A percentile compares a stretch with the other conserved stretches of the same genome.
These are phyloP conservation scores for Stenurella melanura DNA, from an alignment of 2,888 invertebrate genomes.

Conservation along the genomic window DNA sequence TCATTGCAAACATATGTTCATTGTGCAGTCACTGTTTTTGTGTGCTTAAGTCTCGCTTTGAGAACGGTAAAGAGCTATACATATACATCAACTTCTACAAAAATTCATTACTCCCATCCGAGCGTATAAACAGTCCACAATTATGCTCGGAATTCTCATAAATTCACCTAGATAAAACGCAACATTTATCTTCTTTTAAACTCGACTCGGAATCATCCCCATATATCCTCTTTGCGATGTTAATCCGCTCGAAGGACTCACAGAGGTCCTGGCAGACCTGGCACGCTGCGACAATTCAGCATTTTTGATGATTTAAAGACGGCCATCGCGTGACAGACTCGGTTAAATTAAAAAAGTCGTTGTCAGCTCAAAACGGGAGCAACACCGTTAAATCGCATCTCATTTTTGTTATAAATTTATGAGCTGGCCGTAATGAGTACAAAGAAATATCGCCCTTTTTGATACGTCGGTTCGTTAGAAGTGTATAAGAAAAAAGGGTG, in stretches of 20 bases:
- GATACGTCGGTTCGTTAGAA: conserved; percentile 33
- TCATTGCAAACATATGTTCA: too few species aligned
- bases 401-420: conserved; percentile 52
- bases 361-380: conserved; percentile 60
- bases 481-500: conserved; percentile 36
- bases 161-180: conserved; percentile 72
- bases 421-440: conserved; percentile 46
- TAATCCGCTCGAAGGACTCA: conserved; percentile 66
- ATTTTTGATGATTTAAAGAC: conserved; percentile 72
- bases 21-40: too few species aligned
- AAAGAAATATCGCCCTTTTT: conserved; percentile 46
- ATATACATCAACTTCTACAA: conserved; percentile 36
- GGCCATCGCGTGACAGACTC: conserved; percentile 60
- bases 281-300: conserved; percentile 65
- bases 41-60: not conserved
- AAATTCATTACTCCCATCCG: conserved; percentile 55
- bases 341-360: conserved; percentile 66
- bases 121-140: conserved; percentile 71
- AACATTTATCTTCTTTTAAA: conserved; percentile 73
- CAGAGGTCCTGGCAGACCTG: conserved; percentile 58
- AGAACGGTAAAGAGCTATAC: conserved; percentile 15
- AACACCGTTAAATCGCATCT: conserved; percentile 53
- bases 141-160: conserved; percentile 71
- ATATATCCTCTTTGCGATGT: conserved; percentile 71
- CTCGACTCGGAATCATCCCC: conserved; percentile 69